Evolutionary conservation across 2,888 invertebrate species (phyloP), one percentile per base, ranked within the genome.

Genomic region (Rhamnusium bicolor): DNA sequence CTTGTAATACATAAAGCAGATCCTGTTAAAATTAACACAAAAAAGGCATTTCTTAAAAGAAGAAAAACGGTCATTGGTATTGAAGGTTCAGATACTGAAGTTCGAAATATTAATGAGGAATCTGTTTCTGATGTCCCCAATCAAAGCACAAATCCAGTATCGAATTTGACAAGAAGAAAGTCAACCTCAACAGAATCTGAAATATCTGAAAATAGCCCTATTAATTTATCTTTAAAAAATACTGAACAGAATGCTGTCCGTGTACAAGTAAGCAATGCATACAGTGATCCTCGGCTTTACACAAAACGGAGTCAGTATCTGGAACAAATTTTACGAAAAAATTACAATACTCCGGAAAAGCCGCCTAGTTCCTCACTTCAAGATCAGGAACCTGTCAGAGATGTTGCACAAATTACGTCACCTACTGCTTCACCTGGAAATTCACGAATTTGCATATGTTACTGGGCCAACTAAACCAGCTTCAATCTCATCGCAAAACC

Each of bases 11-110:
- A 12, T 7, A 61, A 67, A 46, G 40, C 53, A 3, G 19, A 29
- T n/a, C 63, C 49, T 2, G 27, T 63, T 14, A 49, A 27, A 1
- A 51, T 49, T 12, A 58, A 46, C 16, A 61, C 7, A 6, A 62
- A 46, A 66, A 53, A 58, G 8, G 6, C 49, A 8, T 47, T 68
- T 7, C 19, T 24, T 49, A 54, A 40, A 14, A 65, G 65, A 24
- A 69, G 72, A 60, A 65, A 69, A 65, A 72, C 65, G 3, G 65
- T 65, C 1, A 56, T 18, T 51, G 72, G 72, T 1, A 56, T 16
- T 49, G 72, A 72, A 56, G 56, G 16, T 1, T 46, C 14, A n/a
- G 24, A 14, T 12, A 54, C n/a, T n/a, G 40, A 40, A 4, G n/a
- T 2, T 10, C 40, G 3, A 40, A n/a, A 5, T 40, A 12, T n/a